A percentile compares a stretch with the other conserved stretches of the same genome.
phyloP scores from a whole-genome alignment of 2,888 invertebrate species.

The Drosophila kokeensis region DNA sequence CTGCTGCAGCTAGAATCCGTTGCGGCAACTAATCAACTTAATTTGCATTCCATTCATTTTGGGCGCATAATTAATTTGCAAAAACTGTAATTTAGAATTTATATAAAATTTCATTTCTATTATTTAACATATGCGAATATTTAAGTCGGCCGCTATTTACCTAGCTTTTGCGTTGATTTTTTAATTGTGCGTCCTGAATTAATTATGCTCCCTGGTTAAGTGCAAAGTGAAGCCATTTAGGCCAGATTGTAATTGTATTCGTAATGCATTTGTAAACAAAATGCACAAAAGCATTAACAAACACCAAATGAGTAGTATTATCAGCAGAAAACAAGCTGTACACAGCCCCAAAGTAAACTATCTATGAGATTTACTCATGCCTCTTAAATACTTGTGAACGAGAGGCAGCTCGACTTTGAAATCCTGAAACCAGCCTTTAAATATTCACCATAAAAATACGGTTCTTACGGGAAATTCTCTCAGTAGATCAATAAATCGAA shows the following conservation, averaged over 20 bases:
- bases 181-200: slow-evolving; percentile 41
- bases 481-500: background rate
- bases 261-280: slow-evolving; percentile 23
- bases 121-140: slow-evolving; percentile 13
- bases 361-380: too few species aligned
- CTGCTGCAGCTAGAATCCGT: slow-evolving; percentile 22
- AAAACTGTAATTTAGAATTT: slow-evolving; percentile 38
- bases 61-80: slow-evolving; percentile 63
- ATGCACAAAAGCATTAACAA: slow-evolving; percentile 16
- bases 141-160: background rate
- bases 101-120: slow-evolving; percentile 45
- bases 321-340: too few species aligned
- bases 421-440: too few species aligned
- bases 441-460: background rate
- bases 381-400: too few species aligned
- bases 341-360: too few species aligned
- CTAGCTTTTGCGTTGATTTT: slow-evolving; percentile 28
- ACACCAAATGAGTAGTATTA: background rate
- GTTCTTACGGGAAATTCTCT: background rate
- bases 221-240: slow-evolving; percentile 36
- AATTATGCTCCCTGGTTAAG: slow-evolving; percentile 47
- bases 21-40: slow-evolving; percentile 40
- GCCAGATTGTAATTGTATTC: slow-evolving; percentile 62
- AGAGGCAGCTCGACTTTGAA: too few species aligned
- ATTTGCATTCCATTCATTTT: slow-evolving; percentile 19